Conservation (phyloP, 2,113 vertebrate species). For the Rhinoptilus africanus region DNA sequence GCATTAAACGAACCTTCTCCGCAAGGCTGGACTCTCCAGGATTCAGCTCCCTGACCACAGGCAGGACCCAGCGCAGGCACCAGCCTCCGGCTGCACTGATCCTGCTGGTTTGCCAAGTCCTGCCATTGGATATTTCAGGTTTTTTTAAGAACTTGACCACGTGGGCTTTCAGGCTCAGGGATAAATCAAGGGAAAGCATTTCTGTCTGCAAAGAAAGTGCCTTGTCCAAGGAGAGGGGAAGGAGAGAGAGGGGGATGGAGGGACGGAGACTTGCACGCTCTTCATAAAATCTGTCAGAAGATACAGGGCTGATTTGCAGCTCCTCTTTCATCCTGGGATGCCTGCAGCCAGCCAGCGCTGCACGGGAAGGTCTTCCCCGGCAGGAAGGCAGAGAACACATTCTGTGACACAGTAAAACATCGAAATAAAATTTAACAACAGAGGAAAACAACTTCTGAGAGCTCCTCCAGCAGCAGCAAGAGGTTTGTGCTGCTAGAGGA, state of each 20-base stretch:
- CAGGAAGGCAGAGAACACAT: slow-evolving; percentile 23
- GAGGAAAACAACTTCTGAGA: slow-evolving; percentile 43
- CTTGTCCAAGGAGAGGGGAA: not conserved
- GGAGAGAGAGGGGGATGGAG: not conserved
- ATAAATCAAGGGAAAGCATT: not conserved
- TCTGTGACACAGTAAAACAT: slow-evolving; percentile 44
- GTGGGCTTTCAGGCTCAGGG: not conserved
- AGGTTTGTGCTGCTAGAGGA: not conserved
- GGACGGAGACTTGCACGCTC: accelerated
- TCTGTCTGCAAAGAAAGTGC: not conserved
- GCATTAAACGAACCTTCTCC: not conserved
- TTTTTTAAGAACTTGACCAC: not conserved
- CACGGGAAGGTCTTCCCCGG: not conserved
- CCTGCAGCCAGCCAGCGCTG: not conserved
- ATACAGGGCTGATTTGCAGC: not conserved
- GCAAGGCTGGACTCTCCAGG: too few species aligned
- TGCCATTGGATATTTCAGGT: not conserved
- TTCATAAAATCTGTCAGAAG: not conserved
- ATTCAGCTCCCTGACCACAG: not conserved
- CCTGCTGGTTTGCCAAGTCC: not conserved
- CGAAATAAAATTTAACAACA: slow-evolving; percentile 42
- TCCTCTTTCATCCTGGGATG: not conserved
- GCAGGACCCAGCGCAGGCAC: not conserved
- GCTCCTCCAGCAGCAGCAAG: slow-evolving; percentile 28
- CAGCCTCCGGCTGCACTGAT: not conserved